phyloP scores from a whole-genome alignment of 2,888 invertebrate genomes.

The Macropis europaea region DNA sequence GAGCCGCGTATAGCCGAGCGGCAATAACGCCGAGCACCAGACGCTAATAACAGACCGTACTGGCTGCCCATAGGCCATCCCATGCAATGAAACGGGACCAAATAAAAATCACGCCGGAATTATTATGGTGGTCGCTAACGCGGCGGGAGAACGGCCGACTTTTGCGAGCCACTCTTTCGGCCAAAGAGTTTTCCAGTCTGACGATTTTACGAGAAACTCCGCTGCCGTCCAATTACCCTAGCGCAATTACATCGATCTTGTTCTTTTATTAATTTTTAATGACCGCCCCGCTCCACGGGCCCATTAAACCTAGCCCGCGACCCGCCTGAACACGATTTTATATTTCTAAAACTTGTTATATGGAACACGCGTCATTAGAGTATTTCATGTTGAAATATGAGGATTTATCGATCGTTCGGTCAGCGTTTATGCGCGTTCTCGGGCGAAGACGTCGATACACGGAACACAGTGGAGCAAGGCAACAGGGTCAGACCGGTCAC shows the following conservation, averaged over 20 bases:
- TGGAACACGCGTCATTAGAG: slow-evolving; percentile 26
- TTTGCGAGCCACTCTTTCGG: slow-evolving; percentile 22
- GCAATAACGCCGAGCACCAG: slow-evolving; percentile 80
- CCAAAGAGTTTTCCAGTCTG: slow-evolving; percentile 44
- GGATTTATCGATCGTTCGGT: slow-evolving; percentile 24
- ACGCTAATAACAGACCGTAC: slow-evolving; percentile 80
- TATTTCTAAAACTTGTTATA: slow-evolving; percentile 15
- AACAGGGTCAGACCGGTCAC: too few species aligned
- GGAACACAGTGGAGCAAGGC: too few species aligned
- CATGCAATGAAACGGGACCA: slow-evolving; percentile 77
- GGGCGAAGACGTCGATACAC: slow-evolving; percentile 1
- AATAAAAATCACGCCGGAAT: slow-evolving; percentile 78
- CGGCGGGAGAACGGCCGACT: slow-evolving; percentile 42
- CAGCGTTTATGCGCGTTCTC: slow-evolving; percentile 8
- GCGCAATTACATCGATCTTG: slow-evolving; percentile 42
- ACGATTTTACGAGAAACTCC: slow-evolving; percentile 54
- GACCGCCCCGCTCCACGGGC: slow-evolving; percentile 18
- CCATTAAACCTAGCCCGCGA: slow-evolving; percentile 26
- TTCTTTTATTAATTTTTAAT: slow-evolving; percentile 45
- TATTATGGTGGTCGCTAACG: slow-evolving; percentile 78
- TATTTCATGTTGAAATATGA: slow-evolving; percentile 27
- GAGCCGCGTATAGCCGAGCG: slow-evolving; percentile 72
- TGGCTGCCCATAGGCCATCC: slow-evolving; percentile 79
- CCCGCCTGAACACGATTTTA: slow-evolving; percentile 3
- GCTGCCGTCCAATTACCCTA: slow-evolving; percentile 28